Evolutionary conservation across 2,113 vertebrate species (phyloP).

Genomic region (Perca fluviatilis): DNA sequence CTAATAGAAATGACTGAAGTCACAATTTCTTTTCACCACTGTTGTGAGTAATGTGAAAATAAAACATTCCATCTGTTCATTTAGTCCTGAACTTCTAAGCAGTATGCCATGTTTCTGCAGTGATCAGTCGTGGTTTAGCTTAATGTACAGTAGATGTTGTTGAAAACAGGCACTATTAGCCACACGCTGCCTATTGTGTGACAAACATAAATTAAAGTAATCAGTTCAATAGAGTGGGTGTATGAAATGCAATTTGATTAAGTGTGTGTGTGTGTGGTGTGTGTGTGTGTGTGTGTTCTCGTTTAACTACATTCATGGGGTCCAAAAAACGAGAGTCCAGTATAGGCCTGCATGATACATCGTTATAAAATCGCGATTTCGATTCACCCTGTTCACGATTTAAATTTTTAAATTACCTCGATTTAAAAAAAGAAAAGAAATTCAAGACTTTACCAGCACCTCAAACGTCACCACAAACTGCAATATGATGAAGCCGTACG

Average conservation of each 20-base stretch:
- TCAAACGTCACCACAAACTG: no score
- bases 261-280: neutral
- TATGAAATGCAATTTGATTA: neutral
- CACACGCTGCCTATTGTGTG: neutral
- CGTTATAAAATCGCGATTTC: no score
- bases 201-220: conserved; percentile 7
- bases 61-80: neutral
- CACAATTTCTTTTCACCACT: neutral
- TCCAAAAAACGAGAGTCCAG: no score
- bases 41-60: neutral
- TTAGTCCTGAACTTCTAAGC: conserved; percentile 1
- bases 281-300: no score
- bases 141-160: conserved; percentile 9
- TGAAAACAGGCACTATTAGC: conserved; percentile 11
- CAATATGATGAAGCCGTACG: no score
- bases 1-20: neutral
- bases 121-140: neutral
- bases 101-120: neutral
- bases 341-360: no score
- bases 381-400: no score
- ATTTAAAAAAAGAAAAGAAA: no score
- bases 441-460: no score
- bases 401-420: no score
- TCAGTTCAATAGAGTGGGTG: neutral
- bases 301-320: no score